Conservation (phyloP, 2,888 invertebrate genomes). For the Epiblema foenella region DNA sequence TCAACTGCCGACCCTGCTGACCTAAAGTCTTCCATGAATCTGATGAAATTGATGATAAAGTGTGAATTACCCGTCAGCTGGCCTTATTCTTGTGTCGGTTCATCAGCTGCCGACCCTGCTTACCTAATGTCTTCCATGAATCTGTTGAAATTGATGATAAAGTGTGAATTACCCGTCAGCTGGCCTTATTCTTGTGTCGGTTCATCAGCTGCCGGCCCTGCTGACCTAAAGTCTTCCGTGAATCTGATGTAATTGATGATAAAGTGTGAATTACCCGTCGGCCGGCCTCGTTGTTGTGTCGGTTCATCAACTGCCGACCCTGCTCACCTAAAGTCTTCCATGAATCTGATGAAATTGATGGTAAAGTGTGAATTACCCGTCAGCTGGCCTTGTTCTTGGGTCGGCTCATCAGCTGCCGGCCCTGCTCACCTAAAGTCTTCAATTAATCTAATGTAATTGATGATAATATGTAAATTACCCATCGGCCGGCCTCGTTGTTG, state of each 20-base stretch:
- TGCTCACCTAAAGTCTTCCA: too few relatives aligned
- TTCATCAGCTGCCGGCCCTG: conserved; percentile 97
- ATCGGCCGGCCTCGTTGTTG: conserved; percentile 98
- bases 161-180: conserved; percentile 89
- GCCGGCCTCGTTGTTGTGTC: conserved; percentile 99
- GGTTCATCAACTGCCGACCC: conserved; percentile 96
- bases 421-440: too few relatives aligned
- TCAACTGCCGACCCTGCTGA: conserved; percentile 95
- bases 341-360: too few relatives aligned
- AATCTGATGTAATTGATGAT: conserved; percentile 86
- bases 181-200: conserved; percentile 99
- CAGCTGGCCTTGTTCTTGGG: conserved; percentile 99
- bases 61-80: conserved; percentile 91
- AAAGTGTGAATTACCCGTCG: conserved; percentile 89
- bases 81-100: conserved; percentile 99
- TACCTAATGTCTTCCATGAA: conserved; percentile 98
- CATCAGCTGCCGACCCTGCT: conserved; percentile 95
- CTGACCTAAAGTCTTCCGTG: conserved; percentile 94
- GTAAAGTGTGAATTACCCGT: conserved; percentile 87
- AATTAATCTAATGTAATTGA: too few relatives aligned
- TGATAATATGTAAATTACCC: conserved; percentile 87
- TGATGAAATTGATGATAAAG: too few relatives aligned
- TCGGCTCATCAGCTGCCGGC: conserved; percentile 98
- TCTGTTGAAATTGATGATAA: conserved; percentile 75
- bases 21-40: conserved; percentile 73